These are phyloP conservation scores for Thymelicus acteon DNA, from an alignment of 2,888 invertebrate genomes.

Conservation along the genomic window DNA sequence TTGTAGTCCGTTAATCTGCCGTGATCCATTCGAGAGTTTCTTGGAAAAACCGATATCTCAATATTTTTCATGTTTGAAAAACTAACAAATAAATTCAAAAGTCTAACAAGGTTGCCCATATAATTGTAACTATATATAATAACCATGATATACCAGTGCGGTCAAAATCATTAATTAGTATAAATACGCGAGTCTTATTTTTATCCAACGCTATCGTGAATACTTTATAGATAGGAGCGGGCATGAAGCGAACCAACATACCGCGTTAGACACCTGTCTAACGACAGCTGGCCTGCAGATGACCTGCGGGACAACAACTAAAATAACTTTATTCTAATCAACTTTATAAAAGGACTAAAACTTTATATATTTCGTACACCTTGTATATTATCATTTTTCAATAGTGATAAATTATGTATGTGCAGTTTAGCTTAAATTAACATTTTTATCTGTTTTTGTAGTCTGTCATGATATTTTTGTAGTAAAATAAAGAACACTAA, in stretches of 20 bases:
- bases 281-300: slow-evolving; percentile 62
- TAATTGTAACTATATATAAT: not conserved
- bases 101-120: too few relatives aligned
- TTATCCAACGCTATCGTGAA: slow-evolving; percentile 41
- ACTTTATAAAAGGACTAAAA: slow-evolving; percentile 33
- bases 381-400: not conserved
- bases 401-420: too few relatives aligned
- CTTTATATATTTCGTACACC: slow-evolving; percentile 18
- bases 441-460: too few relatives aligned
- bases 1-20: too few relatives aligned
- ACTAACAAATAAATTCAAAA: too few relatives aligned
- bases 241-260: slow-evolving; percentile 24
- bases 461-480: too few relatives aligned
- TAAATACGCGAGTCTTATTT: slow-evolving; percentile 31
- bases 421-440: too few relatives aligned
- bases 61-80: too few relatives aligned
- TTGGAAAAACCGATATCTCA: too few relatives aligned
- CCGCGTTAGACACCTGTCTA: slow-evolving; percentile 77
- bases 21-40: too few relatives aligned
- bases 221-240: slow-evolving; percentile 35
- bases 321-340: slow-evolving; percentile 38
- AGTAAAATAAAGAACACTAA: too few relatives aligned
- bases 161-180: slow-evolving; percentile 30
- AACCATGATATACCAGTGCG: slow-evolving; percentile 10
- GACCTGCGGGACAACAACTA: slow-evolving; percentile 40